These are phyloP conservation scores for Drosophila teissieri DNA, from an alignment of 1,140 invertebrate species.

Conservation along the genomic window DNA sequence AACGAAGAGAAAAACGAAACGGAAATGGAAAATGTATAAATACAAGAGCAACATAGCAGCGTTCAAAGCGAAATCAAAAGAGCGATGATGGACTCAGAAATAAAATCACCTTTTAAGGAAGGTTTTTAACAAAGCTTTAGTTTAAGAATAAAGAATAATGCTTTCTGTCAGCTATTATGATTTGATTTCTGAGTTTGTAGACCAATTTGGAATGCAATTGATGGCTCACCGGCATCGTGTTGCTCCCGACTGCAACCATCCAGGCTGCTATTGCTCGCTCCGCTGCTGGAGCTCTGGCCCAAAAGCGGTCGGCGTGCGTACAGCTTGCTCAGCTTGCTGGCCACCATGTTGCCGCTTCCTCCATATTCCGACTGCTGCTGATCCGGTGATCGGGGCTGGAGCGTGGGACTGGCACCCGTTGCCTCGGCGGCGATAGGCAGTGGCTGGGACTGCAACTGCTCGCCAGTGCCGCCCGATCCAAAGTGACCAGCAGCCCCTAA, in stretches of 20 bases:
- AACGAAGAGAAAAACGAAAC: slow-evolving; percentile 53
- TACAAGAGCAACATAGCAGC: slow-evolving; percentile 30
- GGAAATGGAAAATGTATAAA: slow-evolving; percentile 40
- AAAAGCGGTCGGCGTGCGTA: slow-evolving; percentile 69
- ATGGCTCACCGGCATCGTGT: slow-evolving; percentile 59
- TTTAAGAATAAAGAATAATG: no score
- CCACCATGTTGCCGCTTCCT: slow-evolving; percentile 22
- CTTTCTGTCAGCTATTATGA: no score
- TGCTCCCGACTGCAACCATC: slow-evolving; percentile 50
- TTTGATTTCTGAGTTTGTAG: not conserved
- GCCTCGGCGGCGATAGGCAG: slow-evolving; percentile 53
- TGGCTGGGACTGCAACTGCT: slow-evolving; percentile 72
- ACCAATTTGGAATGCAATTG: not conserved
- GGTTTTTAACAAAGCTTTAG: not conserved
- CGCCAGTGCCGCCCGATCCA: slow-evolving; percentile 41
- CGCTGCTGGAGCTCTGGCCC: slow-evolving; percentile 51
- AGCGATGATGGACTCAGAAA: not conserved
- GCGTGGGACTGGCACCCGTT: slow-evolving; percentile 22
- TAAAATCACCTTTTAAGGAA: not conserved
- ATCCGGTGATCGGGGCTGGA: slow-evolving; percentile 27
- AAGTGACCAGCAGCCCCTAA: slow-evolving; percentile 59
- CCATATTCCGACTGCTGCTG: slow-evolving; percentile 19
- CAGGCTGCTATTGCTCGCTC: slow-evolving; percentile 49
- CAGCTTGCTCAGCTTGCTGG: slow-evolving; percentile 74
- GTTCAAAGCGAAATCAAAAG: slow-evolving; percentile 26